These are phyloP conservation scores for Prorops nasuta DNA, from an alignment of 1,140 invertebrate species.

Conservation along the genomic window DNA sequence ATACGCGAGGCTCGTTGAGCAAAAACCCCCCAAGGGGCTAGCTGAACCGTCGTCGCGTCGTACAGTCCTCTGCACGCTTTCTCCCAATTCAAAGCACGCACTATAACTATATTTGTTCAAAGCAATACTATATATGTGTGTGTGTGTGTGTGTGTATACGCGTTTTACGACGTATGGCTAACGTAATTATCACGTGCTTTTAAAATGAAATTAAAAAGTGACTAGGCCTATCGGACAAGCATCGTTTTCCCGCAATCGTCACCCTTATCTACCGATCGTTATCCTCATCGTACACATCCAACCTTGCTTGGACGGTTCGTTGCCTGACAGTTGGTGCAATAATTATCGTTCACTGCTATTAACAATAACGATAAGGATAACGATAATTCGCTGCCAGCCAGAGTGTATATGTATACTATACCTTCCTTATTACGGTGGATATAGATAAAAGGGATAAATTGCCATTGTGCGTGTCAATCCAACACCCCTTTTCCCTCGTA, in stretches of 20 bases:
- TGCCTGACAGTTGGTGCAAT: background rate
- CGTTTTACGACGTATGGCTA: too few relatives aligned
- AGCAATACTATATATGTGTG: too few relatives aligned
- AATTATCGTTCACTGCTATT: background rate
- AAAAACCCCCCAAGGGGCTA: constrained; percentile 23
- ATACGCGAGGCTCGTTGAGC: constrained; percentile 27
- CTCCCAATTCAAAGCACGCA: too few relatives aligned
- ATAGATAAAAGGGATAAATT: constrained; percentile 31
- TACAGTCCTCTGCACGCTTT: background rate
- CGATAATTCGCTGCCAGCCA: background rate
- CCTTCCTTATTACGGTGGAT: background rate
- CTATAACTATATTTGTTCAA: too few relatives aligned
- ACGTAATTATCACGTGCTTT: background rate
- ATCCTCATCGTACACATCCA: background rate
- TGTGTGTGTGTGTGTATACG: too few relatives aligned
- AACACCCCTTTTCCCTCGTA: too few relatives aligned
- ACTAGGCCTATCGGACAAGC: background rate
- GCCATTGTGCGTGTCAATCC: constrained; percentile 53
- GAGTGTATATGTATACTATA: too few relatives aligned
- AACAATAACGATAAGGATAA: background rate
- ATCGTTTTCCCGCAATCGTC: background rate
- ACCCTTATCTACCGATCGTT: background rate
- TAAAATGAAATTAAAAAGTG: background rate
- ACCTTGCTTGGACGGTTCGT: too few relatives aligned
- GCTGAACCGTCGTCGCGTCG: background rate